These are phyloP conservation scores for Rhinatrema bivittatum DNA, from an alignment of 2,797 vertebrate species.

Conservation along the genomic window DNA sequence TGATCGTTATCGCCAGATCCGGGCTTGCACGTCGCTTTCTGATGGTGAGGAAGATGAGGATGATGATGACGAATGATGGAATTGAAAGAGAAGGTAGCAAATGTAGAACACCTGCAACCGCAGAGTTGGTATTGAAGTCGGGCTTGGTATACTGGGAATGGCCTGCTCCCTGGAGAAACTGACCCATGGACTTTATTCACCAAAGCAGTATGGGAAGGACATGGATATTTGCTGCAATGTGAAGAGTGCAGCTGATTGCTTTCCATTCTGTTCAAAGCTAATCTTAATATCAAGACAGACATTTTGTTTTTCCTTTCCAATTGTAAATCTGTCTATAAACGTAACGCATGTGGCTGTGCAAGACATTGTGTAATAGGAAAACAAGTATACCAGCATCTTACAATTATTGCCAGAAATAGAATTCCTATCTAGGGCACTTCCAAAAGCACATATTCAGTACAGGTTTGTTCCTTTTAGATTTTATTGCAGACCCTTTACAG, in stretches of 20 bases:
- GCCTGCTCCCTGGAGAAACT: neutral
- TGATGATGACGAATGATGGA: slow-evolving; percentile 82
- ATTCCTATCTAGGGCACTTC: slow-evolving; percentile 62
- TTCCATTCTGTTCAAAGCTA: slow-evolving; percentile 46
- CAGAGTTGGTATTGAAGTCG: slow-evolving; percentile 13
- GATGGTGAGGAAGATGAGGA: slow-evolving; percentile 95
- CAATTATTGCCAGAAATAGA: slow-evolving; percentile 46
- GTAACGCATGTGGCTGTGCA: slow-evolving; percentile 80
- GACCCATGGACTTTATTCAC: slow-evolving; percentile 23
- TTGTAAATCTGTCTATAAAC: slow-evolving; percentile 75
- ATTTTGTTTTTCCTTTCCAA: slow-evolving; percentile 43
- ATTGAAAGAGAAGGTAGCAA: neutral
- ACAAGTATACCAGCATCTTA: slow-evolving; percentile 69
- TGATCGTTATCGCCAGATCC: slow-evolving; percentile 90
- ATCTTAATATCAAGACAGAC: slow-evolving; percentile 70
- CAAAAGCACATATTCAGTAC: slow-evolving; percentile 59
- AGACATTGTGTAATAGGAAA: slow-evolving; percentile 67
- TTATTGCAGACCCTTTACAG: slow-evolving; percentile 28
- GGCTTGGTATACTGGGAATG: slow-evolving; percentile 2
- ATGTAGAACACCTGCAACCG: slow-evolving; percentile 6
- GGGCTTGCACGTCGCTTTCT: slow-evolving; percentile 84
- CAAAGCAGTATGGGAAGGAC: slow-evolving; percentile 13
- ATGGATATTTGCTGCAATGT: slow-evolving; percentile 18
- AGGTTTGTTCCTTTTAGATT: slow-evolving; percentile 38
- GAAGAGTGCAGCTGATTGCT: slow-evolving; percentile 35